These are phyloP conservation scores for Poliocrania exsul DNA, from an alignment of 2,797 vertebrate species.

Conservation along the genomic window DNA sequence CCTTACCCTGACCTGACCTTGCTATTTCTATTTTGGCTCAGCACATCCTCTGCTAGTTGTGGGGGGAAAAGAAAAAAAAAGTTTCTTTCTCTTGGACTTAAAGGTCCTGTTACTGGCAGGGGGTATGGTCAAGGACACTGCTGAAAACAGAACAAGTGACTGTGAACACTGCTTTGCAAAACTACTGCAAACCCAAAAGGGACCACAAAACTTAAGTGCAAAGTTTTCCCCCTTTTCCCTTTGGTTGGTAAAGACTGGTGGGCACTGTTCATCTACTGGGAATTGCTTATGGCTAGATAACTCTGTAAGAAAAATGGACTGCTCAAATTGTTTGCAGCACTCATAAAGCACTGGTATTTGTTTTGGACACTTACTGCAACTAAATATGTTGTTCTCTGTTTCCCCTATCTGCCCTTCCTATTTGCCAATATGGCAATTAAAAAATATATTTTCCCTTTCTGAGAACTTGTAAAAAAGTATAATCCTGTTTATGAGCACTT, in stretches of 20 bases:
- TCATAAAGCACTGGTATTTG: not conserved
- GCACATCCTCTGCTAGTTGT: constrained; percentile 73
- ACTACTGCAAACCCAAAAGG: constrained; percentile 53
- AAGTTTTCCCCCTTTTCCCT: not conserved
- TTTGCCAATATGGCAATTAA: constrained; percentile 2
- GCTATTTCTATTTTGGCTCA: constrained; percentile 80
- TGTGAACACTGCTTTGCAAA: constrained; percentile 59
- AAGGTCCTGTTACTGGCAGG: constrained; percentile 69
- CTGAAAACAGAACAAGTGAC: constrained; percentile 62
- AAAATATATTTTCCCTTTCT: constrained; percentile 17
- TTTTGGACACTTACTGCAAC: not conserved
- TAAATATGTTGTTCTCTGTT: not conserved
- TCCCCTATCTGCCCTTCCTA: not conserved
- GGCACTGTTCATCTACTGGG: not conserved
- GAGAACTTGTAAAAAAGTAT: not conserved
- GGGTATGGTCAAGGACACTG: constrained; percentile 62
- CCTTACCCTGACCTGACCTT: constrained; percentile 79
- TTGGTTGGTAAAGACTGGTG: not conserved
- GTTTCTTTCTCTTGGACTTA: constrained; percentile 68
- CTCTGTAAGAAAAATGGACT: not conserved
- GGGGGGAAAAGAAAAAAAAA: constrained; percentile 65
- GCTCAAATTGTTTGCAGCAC: not conserved
- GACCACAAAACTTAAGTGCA: not conserved
- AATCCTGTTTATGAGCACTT: not conserved
- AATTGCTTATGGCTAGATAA: not conserved